Conservation (phyloP, 2,888 invertebrate species). For the Brenthis ino region DNA sequence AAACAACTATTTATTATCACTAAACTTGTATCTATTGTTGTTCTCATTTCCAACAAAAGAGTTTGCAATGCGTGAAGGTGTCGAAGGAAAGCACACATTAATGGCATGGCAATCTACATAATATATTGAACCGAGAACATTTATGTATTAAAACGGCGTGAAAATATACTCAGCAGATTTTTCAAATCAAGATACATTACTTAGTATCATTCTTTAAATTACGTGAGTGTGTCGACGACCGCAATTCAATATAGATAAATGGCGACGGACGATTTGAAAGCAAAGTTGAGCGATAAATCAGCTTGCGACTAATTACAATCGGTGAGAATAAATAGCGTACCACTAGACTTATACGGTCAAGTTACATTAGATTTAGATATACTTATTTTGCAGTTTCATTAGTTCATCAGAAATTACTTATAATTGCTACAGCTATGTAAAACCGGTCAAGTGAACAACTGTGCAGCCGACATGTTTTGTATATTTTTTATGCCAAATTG, state of each 20-base stretch:
- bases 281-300: conserved; percentile 68
- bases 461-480: no score
- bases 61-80: conserved; percentile 56
- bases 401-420: conserved; percentile 4
- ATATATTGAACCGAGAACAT: conserved; percentile 44
- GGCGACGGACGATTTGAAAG: conserved; percentile 53
- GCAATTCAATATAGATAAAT: conserved; percentile 53
- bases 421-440: no score
- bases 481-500: not conserved
- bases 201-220: conserved; percentile 30
- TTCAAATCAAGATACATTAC: not conserved
- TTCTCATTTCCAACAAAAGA: conserved; percentile 45
- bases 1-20: conserved; percentile 16
- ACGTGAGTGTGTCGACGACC: conserved; percentile 49
- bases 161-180: conserved; percentile 35
- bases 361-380: conserved; percentile 26
- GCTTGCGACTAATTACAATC: conserved; percentile 66
- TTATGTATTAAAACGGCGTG: conserved; percentile 46
- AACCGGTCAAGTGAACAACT: no score
- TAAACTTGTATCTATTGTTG: no score
- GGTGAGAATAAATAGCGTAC: conserved; percentile 53
- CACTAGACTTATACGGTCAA: conserved; percentile 58
- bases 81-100: not conserved
- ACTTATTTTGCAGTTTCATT: conserved; percentile 2
- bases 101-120: conserved; percentile 23